A percentile compares a stretch with the other conserved stretches of the same genome.
Evolutionary conservation across 2,888 invertebrate species (phyloP).

Genomic region (Harpalus rufipes): DNA sequence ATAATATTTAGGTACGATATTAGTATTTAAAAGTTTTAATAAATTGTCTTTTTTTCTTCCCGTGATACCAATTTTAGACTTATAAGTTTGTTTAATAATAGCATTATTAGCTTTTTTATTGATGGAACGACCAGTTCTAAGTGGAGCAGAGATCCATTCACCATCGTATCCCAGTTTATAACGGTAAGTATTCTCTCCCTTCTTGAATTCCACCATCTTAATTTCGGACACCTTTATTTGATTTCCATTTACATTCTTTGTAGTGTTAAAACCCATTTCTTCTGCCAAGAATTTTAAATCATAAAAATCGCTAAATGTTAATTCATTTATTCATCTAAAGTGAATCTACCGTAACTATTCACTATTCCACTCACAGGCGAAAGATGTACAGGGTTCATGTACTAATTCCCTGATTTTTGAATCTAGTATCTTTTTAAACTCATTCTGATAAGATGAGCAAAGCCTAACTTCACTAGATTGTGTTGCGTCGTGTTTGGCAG

Average conservation of each 20-base stretch:
- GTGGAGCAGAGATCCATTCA: neutral
- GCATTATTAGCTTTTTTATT: neutral
- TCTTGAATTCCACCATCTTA: conserved; percentile 1
- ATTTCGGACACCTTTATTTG: conserved; percentile 7
- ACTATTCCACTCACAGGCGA: too few species aligned
- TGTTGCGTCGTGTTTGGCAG: too few species aligned
- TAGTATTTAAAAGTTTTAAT: neutral
- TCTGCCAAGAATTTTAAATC: neutral
- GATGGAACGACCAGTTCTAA: neutral
- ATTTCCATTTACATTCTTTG: neutral
- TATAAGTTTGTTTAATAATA: neutral
- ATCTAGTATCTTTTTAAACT: too few species aligned
- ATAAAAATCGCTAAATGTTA: neutral
- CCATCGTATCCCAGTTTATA: conserved; percentile 3
- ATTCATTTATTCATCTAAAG: too few species aligned
- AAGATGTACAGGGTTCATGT: too few species aligned
- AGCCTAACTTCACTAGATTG: too few species aligned
- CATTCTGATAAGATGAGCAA: too few species aligned
- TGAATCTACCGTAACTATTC: too few species aligned
- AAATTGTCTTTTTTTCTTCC: conserved; percentile 3
- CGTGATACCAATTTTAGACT: neutral
- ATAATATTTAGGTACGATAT: conserved; percentile 6
- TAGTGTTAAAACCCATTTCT: neutral
- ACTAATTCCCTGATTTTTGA: too few species aligned
- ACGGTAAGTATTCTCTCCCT: conserved; percentile 4